Evolutionary conservation across 2,888 invertebrate genomes (phyloP).

Genomic region (Eristalis arbustorum): DNA sequence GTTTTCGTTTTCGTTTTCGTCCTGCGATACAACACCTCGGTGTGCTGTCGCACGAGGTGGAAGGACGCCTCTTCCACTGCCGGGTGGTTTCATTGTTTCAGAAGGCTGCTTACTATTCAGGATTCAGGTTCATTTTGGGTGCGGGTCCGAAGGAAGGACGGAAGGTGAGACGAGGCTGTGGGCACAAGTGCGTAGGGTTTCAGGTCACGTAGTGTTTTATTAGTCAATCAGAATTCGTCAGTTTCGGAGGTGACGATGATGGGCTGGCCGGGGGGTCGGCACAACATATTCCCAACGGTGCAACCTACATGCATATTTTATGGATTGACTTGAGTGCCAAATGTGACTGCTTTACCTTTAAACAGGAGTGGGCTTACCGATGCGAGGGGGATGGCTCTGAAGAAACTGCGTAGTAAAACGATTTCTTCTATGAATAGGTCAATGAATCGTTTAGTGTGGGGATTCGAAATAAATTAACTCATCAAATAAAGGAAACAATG

Average conservation of each 20-base stretch:
- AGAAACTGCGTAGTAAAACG: constrained; percentile 15
- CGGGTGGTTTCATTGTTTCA: constrained; percentile 45
- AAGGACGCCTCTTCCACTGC: constrained; percentile 11
- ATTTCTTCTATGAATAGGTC: not conserved
- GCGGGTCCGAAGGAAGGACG: not conserved
- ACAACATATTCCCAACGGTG: constrained; percentile 63
- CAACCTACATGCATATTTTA: constrained; percentile 62
- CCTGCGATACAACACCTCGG: constrained; percentile 46
- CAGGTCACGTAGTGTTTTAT: constrained; percentile 78
- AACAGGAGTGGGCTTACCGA: not conserved
- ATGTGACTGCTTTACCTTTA: constrained; percentile 21
- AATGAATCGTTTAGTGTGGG: not conserved
- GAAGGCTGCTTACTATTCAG: constrained; percentile 59
- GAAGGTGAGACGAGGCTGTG: constrained; percentile 48
- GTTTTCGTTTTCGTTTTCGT: constrained; percentile 23
- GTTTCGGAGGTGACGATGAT: constrained; percentile 61
- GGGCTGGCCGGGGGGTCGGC: constrained; percentile 59
- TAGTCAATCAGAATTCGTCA: constrained; percentile 77
- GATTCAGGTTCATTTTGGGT: constrained; percentile 19
- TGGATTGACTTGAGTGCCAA: constrained; percentile 27
- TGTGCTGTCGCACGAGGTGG: not conserved
- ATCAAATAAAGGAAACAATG: too few relatives aligned
- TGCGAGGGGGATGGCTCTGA: not conserved
- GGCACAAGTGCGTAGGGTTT: constrained; percentile 34
- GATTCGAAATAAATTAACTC: not conserved